Evolutionary conservation across 2,113 vertebrate species (phyloP), one percentile per base, ranked within the genome.

Genomic region (Albula glossodonta): DNA sequence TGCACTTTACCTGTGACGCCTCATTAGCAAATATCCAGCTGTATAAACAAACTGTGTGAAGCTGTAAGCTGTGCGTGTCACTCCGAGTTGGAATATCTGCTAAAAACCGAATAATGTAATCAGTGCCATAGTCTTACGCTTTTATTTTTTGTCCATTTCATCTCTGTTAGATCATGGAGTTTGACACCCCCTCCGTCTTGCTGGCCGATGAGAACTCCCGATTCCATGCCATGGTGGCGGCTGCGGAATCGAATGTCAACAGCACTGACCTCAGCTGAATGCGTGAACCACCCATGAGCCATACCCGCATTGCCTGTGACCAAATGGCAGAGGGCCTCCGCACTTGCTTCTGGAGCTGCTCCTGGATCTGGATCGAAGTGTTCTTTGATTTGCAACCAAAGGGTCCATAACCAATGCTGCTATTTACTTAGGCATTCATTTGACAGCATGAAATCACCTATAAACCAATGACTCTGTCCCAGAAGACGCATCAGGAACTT

Each of bases 141-240:
- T 41, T 41, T 41, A 41, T 41, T 41, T 41, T 41, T 41, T 41
- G 31, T 41, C 31, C 31, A 83, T 79, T 51, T 81, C 89, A 85
- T 60, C 87, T 92, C 22, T 90, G 88, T 17, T 77, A 99, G 98
- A 97, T 99, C 91, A 92, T 97, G 94, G 98, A 99, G 94, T 99
- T 98, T 0, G 98, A 99, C 94, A 96, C 95, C 5, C 98, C 98
- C 0, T 92, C 96, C 22, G 95, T 94, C 87, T 95, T 99, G 88
- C 95, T 99, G 91, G 97, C 97, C 89, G 96, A 98, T 0, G 96
- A 99, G 93, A 97, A 96, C 90, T 99, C 98, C 0, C 95, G 95
- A 93, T 99, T 99, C 94, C 96, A 94, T 85, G 96, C 97, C 94
- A 98, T 99, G 97, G 96, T 99, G 85, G 96, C 96, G 88, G 97